These are phyloP conservation scores for Microctenopoma lineatum DNA, from an alignment of 2,797 vertebrate genomes.

Conservation along the genomic window DNA sequence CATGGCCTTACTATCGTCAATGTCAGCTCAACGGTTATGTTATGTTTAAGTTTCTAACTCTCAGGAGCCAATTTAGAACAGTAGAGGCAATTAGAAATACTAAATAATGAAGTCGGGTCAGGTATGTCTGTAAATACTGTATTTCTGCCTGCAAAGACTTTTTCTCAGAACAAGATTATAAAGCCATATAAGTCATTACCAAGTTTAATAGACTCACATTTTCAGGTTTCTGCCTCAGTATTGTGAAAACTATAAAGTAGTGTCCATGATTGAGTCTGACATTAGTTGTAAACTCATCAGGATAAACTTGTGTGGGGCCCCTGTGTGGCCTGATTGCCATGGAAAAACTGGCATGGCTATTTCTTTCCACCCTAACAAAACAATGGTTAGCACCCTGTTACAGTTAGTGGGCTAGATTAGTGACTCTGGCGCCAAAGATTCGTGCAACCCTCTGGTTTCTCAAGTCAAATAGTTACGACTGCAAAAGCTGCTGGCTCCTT, in stretches of 20 bases:
- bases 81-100: slow-evolving; percentile 21
- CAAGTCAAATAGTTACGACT: slow-evolving; percentile 23
- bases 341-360: slow-evolving; percentile 49
- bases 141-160: neutral
- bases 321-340: slow-evolving; percentile 64
- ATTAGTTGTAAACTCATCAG: slow-evolving; percentile 62
- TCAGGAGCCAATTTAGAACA: slow-evolving; percentile 10
- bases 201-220: slow-evolving; percentile 23
- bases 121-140: slow-evolving; percentile 29
- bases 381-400: slow-evolving; percentile 68
- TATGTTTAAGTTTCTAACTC: neutral
- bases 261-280: slow-evolving; percentile 65
- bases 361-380: slow-evolving; percentile 48
- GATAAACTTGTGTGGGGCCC: slow-evolving; percentile 31
- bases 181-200: slow-evolving; percentile 27
- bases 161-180: neutral
- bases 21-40: neutral
- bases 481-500: slow-evolving; percentile 19
- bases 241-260: slow-evolving; percentile 40
- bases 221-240: slow-evolving; percentile 50
- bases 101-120: slow-evolving; percentile 6
- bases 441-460: slow-evolving; percentile 39
- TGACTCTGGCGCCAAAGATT: slow-evolving; percentile 59
- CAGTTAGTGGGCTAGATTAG: slow-evolving; percentile 62
- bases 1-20: neutral